Conservation (phyloP, 2,113 vertebrate species). For the Malurus cyaneus region DNA sequence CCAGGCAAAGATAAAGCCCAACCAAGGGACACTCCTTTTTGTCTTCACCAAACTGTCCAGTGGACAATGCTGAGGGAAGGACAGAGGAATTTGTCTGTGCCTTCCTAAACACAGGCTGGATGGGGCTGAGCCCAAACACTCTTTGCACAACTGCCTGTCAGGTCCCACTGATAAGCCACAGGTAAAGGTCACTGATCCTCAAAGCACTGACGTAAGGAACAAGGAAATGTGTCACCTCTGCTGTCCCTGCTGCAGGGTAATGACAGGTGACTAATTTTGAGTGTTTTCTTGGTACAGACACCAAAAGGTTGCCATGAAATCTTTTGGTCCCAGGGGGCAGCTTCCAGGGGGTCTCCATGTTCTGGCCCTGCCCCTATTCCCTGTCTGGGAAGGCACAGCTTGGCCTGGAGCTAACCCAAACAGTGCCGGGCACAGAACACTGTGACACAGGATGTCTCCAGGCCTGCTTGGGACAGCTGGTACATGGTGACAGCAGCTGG, state of each 20-base stretch:
- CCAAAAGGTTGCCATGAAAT: not conserved
- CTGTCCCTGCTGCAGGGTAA: not conserved
- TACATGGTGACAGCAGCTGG: accelerated
- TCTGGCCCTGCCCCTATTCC: not conserved
- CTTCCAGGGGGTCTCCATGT: not conserved
- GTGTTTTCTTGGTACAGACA: not conserved
- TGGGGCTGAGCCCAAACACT: not conserved
- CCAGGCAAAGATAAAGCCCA: not conserved
- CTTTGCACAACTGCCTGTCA: not conserved
- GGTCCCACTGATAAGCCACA: not conserved
- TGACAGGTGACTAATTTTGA: not conserved
- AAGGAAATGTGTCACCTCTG: not conserved
- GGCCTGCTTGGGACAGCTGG: not conserved
- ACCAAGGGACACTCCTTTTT: not conserved
- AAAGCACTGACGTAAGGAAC: not conserved
- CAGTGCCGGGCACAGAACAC: not conserved
- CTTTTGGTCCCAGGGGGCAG: not conserved
- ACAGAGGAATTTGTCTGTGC: not conserved
- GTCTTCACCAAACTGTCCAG: not conserved
- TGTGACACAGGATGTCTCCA: not conserved
- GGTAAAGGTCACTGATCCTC: not conserved
- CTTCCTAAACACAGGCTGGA: not conserved
- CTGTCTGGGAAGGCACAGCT: not conserved
- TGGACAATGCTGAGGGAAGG: not conserved
- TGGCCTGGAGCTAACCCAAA: not conserved